These are phyloP conservation scores for Druon quercuslanigerum DNA, from an alignment of 1,140 invertebrate species.

Conservation along the genomic window DNA sequence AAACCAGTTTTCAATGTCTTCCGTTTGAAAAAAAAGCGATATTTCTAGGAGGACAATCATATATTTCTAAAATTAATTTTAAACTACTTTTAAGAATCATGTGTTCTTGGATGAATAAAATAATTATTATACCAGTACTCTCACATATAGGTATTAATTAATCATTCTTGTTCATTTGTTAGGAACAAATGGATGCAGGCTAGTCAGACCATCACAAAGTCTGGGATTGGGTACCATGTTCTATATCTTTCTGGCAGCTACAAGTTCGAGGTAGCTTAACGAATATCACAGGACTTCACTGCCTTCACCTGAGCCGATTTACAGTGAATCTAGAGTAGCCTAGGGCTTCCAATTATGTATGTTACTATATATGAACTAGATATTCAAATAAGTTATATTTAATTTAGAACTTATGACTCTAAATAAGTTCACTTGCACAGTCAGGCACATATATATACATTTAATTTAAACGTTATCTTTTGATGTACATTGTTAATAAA, in stretches of 20 bases:
- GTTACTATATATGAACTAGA: slow-evolving; percentile 67
- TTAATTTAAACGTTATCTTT: slow-evolving; percentile 72
- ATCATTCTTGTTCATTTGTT: slow-evolving; percentile 34
- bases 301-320: slow-evolving; percentile 47
- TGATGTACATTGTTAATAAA: slow-evolving; percentile 73
- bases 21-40: too few species aligned
- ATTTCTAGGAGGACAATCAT: too few species aligned
- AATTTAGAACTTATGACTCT: slow-evolving; percentile 42
- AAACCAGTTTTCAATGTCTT: too few species aligned
- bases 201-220: not conserved
- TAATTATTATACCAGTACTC: too few species aligned
- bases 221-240: slow-evolving; percentile 42
- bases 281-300: slow-evolving; percentile 40
- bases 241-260: slow-evolving; percentile 44
- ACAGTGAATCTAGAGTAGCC: slow-evolving; percentile 74
- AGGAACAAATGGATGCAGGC: slow-evolving; percentile 54
- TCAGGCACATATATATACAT: slow-evolving; percentile 52
- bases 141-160: too few species aligned
- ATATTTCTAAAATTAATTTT: too few species aligned
- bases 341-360: slow-evolving; percentile 76
- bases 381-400: slow-evolving; percentile 72
- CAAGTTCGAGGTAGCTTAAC: slow-evolving; percentile 51
- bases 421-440: slow-evolving; percentile 33
- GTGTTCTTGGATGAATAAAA: too few species aligned
- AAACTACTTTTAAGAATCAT: too few species aligned